Evolutionary conservation across 2,797 vertebrate genomes (phyloP), one percentile per base, ranked within the genome.

Genomic region (Pseudomugil gertrudae): DNA sequence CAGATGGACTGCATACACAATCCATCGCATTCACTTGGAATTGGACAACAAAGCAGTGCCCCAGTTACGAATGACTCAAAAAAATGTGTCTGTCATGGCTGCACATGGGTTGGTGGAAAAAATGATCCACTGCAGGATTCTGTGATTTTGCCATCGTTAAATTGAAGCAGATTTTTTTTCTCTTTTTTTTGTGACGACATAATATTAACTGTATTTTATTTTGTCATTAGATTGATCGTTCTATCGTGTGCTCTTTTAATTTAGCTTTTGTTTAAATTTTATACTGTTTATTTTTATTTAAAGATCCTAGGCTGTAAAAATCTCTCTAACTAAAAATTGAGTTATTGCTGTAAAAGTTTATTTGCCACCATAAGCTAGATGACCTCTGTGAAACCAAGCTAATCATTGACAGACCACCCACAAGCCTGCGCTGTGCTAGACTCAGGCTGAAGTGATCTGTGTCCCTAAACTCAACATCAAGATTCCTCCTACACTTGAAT

Each of bases 331-430:
- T 66, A 9, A 63, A 74, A 35, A 21, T 62, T 35, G 19, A 76
- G 24, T 72, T 60, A 19, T 72, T 38, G 47, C 62, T 55, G 11
- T 36, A 52, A 36, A 52, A 14, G 52, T 50, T 11, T 59, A 23
- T 74, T 65, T 67, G 74, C 66, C 23, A 84, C 78, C 43, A 69
- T 62, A 75, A 88, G 32, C 61, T 5, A 9, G 23, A 63, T 58
- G 67, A 73, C 55, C 64, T 74, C 51, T 47, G 50, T 24, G 62
- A 81, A 78, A 79, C 58, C 78, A 47, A 81, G 29, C 38, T 52
- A 76, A 74, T 76, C 61, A 59, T 40, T 45, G 59, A 53, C 19
- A 19, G 88, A 89, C 87, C 89, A 90, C 87, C 87, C 80, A 72
- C 8, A 17, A 63, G 33, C 63, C 63, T 48, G 55, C 50, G 66